Conservation (phyloP, 2,113 vertebrate genomes). For the Thalassarche chlororhynchos region DNA sequence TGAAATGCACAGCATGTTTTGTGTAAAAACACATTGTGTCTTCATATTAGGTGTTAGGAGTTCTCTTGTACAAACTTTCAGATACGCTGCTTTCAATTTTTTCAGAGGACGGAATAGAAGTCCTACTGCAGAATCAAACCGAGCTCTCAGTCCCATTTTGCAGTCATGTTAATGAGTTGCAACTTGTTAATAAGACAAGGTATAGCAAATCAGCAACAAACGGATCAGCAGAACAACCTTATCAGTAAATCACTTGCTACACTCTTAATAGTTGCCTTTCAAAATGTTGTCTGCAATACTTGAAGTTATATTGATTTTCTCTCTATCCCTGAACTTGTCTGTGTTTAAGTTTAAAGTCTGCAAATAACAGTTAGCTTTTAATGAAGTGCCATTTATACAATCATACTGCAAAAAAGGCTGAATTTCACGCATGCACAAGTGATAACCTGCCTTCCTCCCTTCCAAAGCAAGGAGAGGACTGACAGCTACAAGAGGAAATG, state of each 20-base stretch:
- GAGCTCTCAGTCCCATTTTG: neutral
- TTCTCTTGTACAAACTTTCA: neutral
- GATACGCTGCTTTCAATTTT: neutral
- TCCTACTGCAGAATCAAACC: neutral
- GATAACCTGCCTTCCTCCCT: conserved; percentile 17
- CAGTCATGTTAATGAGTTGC: neutral
- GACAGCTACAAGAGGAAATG: neutral
- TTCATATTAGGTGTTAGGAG: neutral
- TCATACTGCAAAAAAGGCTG: conserved; percentile 51
- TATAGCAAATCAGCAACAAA: conserved; percentile 6
- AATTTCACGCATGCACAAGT: conserved; percentile 1
- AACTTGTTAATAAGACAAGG: neutral
- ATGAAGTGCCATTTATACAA: conserved; percentile 59
- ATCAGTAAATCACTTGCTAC: conserved; percentile 18
- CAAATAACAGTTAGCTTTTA: conserved; percentile 44
- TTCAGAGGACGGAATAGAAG: neutral
- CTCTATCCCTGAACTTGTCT: conserved; percentile 2
- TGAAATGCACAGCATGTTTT: neutral
- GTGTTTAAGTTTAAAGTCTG: conserved; percentile 17
- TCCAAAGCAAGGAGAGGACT: conserved; percentile 5
- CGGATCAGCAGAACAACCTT: neutral
- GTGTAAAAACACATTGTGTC: neutral
- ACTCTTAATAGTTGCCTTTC: neutral
- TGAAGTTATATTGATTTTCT: conserved; percentile 43
- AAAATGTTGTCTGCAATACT: conserved; percentile 13